phyloP scores from a whole-genome alignment of 1,140 invertebrate species.

The Calephelis nemesis region DNA sequence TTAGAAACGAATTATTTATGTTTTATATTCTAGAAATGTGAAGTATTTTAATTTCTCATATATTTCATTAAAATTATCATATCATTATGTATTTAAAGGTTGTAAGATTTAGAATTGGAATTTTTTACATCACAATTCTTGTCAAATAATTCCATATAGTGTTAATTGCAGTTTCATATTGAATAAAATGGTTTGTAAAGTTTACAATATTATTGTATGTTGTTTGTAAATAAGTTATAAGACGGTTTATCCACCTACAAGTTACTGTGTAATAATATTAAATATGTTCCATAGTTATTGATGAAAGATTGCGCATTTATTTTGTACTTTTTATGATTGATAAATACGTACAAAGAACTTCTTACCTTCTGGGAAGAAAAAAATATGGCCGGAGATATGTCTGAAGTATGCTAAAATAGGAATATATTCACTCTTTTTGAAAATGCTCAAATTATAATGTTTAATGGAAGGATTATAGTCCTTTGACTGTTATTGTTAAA shows the following conservation, averaged over 20 bases:
- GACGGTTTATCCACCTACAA: not conserved
- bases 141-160: conserved; percentile 14
- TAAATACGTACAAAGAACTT: not conserved
- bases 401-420: too few species aligned
- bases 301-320: not conserved
- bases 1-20: conserved; percentile 57
- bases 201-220: not conserved
- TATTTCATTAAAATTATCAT: conserved; percentile 29
- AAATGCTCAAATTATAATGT: too few species aligned
- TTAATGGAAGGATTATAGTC: too few species aligned
- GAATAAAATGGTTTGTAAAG: not conserved
- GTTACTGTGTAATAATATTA: not conserved
- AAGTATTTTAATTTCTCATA: conserved; percentile 37
- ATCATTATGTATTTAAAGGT: conserved; percentile 32
- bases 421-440: too few species aligned
- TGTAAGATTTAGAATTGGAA: conserved; percentile 31
- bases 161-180: conserved; percentile 3
- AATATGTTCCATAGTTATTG: not conserved
- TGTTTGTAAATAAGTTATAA: conserved; percentile 18
- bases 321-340: not conserved
- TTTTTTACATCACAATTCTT: conserved; percentile 30
- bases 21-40: conserved; percentile 32
- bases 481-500: too few species aligned
- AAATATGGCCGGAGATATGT: too few species aligned
- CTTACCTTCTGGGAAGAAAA: too few species aligned